A percentile compares a stretch with the other conserved stretches of the same genome.
These are phyloP conservation scores for Romanogobio albipinnatus DNA, from an alignment of 2,113 vertebrate species.

Conservation along the genomic window DNA sequence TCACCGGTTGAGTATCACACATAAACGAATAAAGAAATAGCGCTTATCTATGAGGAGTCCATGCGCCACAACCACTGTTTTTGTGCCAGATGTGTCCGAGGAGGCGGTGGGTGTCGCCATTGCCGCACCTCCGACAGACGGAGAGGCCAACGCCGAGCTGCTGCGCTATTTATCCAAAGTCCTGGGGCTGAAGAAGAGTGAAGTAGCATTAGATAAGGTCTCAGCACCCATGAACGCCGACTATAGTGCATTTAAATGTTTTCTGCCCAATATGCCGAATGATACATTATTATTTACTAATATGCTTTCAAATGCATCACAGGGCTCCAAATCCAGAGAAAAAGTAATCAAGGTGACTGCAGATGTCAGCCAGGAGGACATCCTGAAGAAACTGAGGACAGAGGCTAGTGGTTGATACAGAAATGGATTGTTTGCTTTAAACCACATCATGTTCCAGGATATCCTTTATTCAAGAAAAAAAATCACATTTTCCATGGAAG, in stretches of 20 bases:
- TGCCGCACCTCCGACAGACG: constrained; percentile 88
- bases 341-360: constrained; percentile 86
- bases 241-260: neutral
- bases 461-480: too few relatives aligned
- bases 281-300: neutral
- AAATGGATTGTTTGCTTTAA: neutral
- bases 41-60: neutral
- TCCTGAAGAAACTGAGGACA: constrained; percentile 82
- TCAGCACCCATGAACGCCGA: neutral
- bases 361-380: constrained; percentile 79
- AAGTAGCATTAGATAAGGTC: constrained; percentile 86
- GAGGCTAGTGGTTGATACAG: constrained; percentile 71
- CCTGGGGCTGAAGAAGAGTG: constrained; percentile 85
- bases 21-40: neutral
- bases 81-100: constrained; percentile 76
- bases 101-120: constrained; percentile 86
- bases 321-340: constrained; percentile 92
- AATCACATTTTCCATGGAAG: too few relatives aligned
- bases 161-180: constrained; percentile 87
- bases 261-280: neutral
- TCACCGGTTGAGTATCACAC: constrained; percentile 75
- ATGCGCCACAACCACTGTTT: neutral
- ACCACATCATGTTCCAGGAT: too few relatives aligned
- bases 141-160: constrained; percentile 90
- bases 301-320: constrained; percentile 31